phyloP scores from a whole-genome alignment of 2,113 vertebrate genomes.

The Cryptoleucopteryx plumbea region DNA sequence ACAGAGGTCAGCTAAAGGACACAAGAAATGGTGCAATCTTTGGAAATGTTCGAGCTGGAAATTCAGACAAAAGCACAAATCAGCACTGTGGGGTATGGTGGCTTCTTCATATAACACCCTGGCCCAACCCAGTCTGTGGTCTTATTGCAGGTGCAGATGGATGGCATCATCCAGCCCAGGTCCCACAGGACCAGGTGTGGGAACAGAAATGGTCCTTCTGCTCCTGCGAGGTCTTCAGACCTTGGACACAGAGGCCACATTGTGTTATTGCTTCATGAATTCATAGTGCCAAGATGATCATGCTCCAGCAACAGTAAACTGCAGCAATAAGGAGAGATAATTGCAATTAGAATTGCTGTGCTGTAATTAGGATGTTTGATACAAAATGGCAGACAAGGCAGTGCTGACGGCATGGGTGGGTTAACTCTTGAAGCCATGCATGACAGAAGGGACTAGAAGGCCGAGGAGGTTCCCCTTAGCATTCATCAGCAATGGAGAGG shows the following conservation, averaged over 20 bases:
- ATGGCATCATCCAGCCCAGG: neutral
- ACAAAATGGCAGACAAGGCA: neutral
- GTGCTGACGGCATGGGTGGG: neutral
- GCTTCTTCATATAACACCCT: neutral
- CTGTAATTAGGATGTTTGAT: neutral
- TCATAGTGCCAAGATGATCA: neutral
- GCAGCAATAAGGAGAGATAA: neutral
- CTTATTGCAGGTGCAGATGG: neutral
- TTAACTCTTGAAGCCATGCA: neutral
- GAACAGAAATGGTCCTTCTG: neutral
- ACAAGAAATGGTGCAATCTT: neutral
- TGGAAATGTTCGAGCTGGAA: neutral
- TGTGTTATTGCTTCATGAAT: neutral
- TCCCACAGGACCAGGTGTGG: neutral
- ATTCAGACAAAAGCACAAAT: neutral
- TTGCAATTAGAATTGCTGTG: neutral
- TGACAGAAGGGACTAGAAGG: neutral
- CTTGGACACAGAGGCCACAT: neutral
- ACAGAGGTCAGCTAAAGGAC: neutral
- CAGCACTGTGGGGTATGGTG: neutral
- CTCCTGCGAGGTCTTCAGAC: neutral
- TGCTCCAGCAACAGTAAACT: neutral
- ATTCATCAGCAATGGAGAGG: neutral
- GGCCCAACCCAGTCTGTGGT: neutral
- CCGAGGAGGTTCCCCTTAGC: neutral